Evolutionary conservation across 2,797 vertebrate species (phyloP), one percentile per base, ranked within the genome.

Genomic region (Sitta carolinensis): DNA sequence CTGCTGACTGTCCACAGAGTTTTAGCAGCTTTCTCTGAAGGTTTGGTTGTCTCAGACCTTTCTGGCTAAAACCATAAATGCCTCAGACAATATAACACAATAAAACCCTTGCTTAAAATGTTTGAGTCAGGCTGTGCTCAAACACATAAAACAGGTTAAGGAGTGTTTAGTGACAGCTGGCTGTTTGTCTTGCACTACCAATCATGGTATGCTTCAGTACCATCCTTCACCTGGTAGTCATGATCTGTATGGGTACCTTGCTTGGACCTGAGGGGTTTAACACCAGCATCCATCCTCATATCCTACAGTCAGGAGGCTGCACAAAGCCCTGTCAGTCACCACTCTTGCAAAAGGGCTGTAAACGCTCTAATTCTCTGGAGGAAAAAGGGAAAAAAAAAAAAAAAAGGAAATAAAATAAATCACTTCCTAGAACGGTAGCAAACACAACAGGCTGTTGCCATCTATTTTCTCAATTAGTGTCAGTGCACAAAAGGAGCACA

Each of bases 381-480:
- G 23, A 1, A 1, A 10, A 42, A 19, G 12, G 3, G 8, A 25
- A 9, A 23, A 13, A 38, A 25, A 9, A 23, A 13, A 38, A 23
- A 10, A 10, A 15, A 4, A 14, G 10, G 1, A 20, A 4, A n/a
- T 8, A 51, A 85, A 63, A 57, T 12, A 61, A 89, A 32, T 30
- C 2, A 0, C 34, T 83, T 84, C 14, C n/a, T 70, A 55, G 67
- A 64, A 57, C 4, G 2, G 68, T 4, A 86, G 42, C 68, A 61
- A 93, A 64, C 40, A 48, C 42, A 64, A 22, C 61, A 25, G 1
- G 16, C 72, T 70, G 22, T 92, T 92, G 68, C 64, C 67, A 91
- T 89, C 77, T 64, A 58, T 94, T 93, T 92, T 82, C 74, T 94
- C 86, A 79, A 80, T 95, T 95, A 79, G 70, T 87, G 84, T 93